Evolutionary conservation across 1,140 invertebrate species (phyloP).

Genomic region (Drosophila sp.): DNA sequence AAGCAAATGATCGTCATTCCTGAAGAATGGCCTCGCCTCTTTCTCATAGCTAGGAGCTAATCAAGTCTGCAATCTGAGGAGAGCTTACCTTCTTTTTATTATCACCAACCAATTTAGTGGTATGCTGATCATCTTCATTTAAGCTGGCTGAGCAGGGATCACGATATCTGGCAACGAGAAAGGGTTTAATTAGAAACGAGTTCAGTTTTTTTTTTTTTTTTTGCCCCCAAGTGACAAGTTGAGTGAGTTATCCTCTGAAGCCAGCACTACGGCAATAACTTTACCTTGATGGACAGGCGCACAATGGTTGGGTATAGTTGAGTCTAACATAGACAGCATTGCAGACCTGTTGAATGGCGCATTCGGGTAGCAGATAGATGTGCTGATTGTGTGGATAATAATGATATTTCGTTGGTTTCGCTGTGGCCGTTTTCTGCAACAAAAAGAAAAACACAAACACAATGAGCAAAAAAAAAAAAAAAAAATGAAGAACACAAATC

Average conservation of each 20-base stretch:
- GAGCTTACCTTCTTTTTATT: constrained; percentile 89
- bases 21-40: background rate
- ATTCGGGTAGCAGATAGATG: constrained; percentile 94
- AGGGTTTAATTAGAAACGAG: constrained; percentile 43
- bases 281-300: constrained; percentile 91
- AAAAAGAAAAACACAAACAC: constrained; percentile 55
- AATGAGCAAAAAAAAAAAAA: background rate
- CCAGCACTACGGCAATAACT: constrained; percentile 15
- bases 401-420: constrained; percentile 95
- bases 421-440: constrained; percentile 89
- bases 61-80: constrained; percentile 8
- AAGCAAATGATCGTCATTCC: no score
- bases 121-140: constrained; percentile 94
- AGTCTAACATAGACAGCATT: constrained; percentile 95
- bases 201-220: background rate
- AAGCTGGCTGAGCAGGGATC: constrained; percentile 95
- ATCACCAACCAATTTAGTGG: constrained; percentile 93
- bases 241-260: constrained; percentile 5
- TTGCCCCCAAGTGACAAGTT: constrained; percentile 41
- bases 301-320: constrained; percentile 96
- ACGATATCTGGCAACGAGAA: constrained; percentile 85
- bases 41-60: constrained; percentile 42
- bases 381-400: constrained; percentile 97
- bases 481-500: background rate
- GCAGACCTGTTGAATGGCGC: constrained; percentile 96